Evolutionary conservation across 2,113 vertebrate genomes (phyloP).

Genomic region (Colossoma macropomum): DNA sequence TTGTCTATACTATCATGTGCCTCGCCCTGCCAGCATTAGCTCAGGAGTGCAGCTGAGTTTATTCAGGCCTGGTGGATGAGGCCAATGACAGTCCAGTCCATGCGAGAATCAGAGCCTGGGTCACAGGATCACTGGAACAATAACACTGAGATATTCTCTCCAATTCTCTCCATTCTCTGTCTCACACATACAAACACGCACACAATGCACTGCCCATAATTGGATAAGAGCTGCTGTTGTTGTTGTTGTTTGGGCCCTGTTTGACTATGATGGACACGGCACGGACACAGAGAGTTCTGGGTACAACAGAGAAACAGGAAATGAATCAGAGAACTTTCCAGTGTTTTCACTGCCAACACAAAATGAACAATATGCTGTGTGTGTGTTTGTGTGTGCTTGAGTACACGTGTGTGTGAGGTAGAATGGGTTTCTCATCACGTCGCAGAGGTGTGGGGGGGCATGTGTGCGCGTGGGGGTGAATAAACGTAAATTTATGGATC

Average conservation of each 20-base stretch:
- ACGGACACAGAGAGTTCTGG: conserved; percentile 75
- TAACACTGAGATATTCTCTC: conserved; percentile 78
- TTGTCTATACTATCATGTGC: conserved; percentile 6
- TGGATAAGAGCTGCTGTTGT: conserved; percentile 68
- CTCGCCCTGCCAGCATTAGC: conserved; percentile 18
- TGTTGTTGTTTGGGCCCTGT: conserved; percentile 78
- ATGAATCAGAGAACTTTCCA: conserved; percentile 67
- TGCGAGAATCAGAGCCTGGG: conserved; percentile 75
- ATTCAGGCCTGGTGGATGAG: conserved; percentile 59
- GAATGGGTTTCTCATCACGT: conserved; percentile 40
- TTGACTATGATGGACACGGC: conserved; percentile 79
- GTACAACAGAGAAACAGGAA: conserved; percentile 63
- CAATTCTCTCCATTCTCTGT: conserved; percentile 31
- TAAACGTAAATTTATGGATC: conserved; percentile 47
- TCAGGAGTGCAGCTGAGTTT: conserved; percentile 11
- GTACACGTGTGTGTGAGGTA: conserved; percentile 25
- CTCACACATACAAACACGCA: conserved; percentile 23
- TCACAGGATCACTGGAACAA: conserved; percentile 75
- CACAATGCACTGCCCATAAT: conserved; percentile 74
- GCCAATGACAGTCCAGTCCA: conserved; percentile 70
- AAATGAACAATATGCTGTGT: conserved; percentile 35
- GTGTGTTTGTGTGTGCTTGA: conserved; percentile 42
- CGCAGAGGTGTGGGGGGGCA: conserved; percentile 10
- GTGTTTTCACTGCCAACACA: conserved; percentile 66
- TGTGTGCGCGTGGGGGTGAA: conserved; percentile 11